Conservation (phyloP, 2,888 invertebrate genomes). For the Leptinotarsa haldemani region DNA sequence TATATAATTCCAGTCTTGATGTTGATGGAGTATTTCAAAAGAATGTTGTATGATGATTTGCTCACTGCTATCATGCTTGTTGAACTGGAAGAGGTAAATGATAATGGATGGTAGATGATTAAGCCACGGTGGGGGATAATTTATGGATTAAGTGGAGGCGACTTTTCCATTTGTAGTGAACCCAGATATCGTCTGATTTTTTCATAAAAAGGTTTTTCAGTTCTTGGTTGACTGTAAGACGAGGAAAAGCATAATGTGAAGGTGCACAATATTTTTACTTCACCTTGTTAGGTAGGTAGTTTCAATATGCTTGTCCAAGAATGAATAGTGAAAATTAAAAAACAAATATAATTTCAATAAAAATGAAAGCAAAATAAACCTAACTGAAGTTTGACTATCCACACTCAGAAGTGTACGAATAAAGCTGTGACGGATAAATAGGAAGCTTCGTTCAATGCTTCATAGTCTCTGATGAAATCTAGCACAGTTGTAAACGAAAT, state of each 20-base stretch:
- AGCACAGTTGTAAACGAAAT: no score
- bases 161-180: neutral
- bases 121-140: slow-evolving; percentile 2
- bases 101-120: slow-evolving; percentile 6
- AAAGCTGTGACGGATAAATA: no score
- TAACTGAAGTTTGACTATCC: no score
- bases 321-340: no score
- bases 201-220: slow-evolving; percentile 12
- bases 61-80: neutral
- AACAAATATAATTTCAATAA: no score
- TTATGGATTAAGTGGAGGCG: slow-evolving; percentile 11
- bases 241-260: slow-evolving; percentile 9
- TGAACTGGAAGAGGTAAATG: slow-evolving; percentile 10
- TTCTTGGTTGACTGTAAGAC: slow-evolving; percentile 15
- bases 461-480: no score
- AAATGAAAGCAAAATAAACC: no score
- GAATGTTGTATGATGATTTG: slow-evolving; percentile 7
- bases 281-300: no score
- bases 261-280: neutral
- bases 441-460: no score
- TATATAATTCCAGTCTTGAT: slow-evolving; percentile 8
- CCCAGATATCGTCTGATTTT: slow-evolving; percentile 14
- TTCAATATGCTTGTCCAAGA: no score
- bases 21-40: slow-evolving; percentile 1
- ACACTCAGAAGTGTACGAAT: no score